Percentiles rank a stretch among this genome's conserved stretches.
phyloP scores from a whole-genome alignment of 2,113 vertebrate species.

The Clarias macrocephalus region DNA sequence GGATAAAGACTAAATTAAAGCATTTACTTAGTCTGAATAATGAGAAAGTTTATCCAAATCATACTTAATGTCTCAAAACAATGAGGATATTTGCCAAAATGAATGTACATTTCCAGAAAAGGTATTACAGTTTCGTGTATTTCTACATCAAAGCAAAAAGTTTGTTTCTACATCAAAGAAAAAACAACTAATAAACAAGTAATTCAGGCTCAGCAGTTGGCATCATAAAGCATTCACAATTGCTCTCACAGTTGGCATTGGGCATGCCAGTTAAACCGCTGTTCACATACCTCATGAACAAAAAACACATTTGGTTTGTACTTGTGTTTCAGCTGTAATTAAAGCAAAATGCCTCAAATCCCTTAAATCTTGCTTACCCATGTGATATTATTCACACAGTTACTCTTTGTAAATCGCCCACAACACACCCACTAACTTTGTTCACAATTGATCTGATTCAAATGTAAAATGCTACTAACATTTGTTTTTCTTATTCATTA shows the following conservation, averaged over 20 bases:
- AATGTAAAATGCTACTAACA: neutral
- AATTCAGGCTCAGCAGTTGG: conserved; percentile 6
- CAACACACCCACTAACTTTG: neutral
- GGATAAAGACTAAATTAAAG: neutral
- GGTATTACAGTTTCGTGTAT: neutral
- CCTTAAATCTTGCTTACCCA: neutral
- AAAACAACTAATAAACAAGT: neutral
- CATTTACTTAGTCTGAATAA: neutral
- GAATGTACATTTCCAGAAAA: neutral
- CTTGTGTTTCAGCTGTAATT: neutral
- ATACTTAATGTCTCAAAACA: neutral
- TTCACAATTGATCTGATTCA: neutral
- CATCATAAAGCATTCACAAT: conserved; percentile 21
- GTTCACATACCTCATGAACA: neutral
- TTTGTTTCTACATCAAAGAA: too few relatives aligned
- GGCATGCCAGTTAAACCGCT: conserved; percentile 27
- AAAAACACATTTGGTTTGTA: neutral
- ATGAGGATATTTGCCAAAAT: neutral
- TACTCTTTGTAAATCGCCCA: neutral
- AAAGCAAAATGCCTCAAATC: neutral
- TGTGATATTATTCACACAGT: neutral
- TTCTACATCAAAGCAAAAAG: neutral
- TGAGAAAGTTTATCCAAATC: neutral
- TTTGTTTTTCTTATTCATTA: neutral
- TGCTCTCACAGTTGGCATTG: neutral